Percentiles rank a stretch among this genome's conserved stretches.
Evolutionary conservation across 2,113 vertebrate genomes (phyloP).

Genomic region (Phaethon lepturus): DNA sequence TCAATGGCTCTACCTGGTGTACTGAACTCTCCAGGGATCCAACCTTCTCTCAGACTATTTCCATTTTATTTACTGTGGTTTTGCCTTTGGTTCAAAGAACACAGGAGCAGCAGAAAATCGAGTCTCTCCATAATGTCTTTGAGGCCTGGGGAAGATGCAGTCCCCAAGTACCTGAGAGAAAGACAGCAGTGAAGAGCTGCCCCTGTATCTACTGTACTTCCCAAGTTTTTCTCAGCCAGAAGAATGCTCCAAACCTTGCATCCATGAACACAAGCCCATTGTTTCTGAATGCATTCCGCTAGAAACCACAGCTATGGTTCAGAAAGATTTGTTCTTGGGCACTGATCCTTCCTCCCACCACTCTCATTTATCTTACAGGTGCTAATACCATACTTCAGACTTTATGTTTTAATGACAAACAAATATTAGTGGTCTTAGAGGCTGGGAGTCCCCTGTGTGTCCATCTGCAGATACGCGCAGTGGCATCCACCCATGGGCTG

Average conservation of each 20-base stretch:
- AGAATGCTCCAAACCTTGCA: not conserved
- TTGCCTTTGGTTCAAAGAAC: not conserved
- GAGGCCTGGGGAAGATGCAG: not conserved
- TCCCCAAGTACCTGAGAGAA: not conserved
- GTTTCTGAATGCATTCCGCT: not conserved
- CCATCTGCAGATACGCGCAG: not conserved
- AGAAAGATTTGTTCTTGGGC: not conserved
- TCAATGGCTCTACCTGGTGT: not conserved
- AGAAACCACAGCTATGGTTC: rapidly evolving
- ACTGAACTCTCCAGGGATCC: not conserved
- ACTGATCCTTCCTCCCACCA: not conserved
- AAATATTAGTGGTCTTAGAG: not conserved
- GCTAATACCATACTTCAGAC: not conserved
- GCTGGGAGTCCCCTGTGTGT: not conserved
- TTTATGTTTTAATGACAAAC: constrained; percentile 27
- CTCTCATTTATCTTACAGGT: not conserved
- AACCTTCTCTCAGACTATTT: not conserved
- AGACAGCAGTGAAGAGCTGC: not conserved
- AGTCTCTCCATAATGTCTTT: not conserved
- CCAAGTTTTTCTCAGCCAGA: not conserved
- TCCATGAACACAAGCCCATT: not conserved
- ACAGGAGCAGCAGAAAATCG: not conserved
- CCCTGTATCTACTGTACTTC: not conserved
- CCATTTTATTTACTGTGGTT: not conserved
- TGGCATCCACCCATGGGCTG: not conserved